These are phyloP conservation scores for Piaya cayana DNA, from an alignment of 2,113 vertebrate genomes.

Conservation along the genomic window DNA sequence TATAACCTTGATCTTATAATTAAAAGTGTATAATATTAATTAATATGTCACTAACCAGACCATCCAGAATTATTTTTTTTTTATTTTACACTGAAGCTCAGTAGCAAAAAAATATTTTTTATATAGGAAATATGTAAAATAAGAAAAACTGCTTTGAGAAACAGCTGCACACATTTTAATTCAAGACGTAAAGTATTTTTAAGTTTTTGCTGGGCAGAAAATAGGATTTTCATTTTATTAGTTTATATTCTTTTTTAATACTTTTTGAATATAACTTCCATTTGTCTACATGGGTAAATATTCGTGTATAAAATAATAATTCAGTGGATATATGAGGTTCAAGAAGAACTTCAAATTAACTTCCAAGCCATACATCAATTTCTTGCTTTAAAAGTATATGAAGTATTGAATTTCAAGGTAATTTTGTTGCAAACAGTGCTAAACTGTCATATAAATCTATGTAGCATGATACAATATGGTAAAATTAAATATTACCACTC, in stretches of 20 bases:
- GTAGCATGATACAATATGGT: not conserved
- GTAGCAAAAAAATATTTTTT: not conserved
- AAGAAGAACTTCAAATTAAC: not conserved
- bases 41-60: not conserved
- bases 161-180: not conserved
- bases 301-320: not conserved
- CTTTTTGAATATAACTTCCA: not conserved
- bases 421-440: not conserved
- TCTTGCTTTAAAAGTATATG: not conserved
- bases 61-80: not conserved
- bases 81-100: not conserved
- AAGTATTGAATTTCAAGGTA: not conserved
- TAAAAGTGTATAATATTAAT: not conserved
- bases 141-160: not conserved
- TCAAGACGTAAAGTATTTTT: not conserved
- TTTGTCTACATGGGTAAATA: not conserved
- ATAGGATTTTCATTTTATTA: not conserved
- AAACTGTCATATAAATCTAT: not conserved
- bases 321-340: not conserved
- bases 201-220: not conserved
- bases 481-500: not conserved
- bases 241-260: not conserved
- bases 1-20: not conserved
- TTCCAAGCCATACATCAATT: not conserved
- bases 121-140: not conserved